These are phyloP conservation scores for Danaus plexippus DNA, from an alignment of 1,140 invertebrate genomes.

Conservation along the genomic window DNA sequence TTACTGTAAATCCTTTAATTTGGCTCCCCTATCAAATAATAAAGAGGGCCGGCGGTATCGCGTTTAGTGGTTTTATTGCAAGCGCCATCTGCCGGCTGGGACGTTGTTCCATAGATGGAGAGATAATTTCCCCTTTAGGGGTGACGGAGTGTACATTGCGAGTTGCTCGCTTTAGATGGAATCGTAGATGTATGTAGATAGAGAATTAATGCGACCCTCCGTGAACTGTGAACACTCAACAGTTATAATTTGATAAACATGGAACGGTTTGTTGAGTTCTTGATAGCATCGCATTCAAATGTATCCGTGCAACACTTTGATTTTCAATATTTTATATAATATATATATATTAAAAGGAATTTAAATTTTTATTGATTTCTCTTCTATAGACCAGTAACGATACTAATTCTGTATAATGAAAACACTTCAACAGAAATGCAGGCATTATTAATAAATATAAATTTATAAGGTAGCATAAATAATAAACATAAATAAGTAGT, in stretches of 20 bases:
- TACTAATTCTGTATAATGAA: too few relatives aligned
- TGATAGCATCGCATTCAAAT: too few relatives aligned
- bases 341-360: too few relatives aligned
- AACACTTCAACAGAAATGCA: too few relatives aligned
- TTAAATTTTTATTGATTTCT: too few relatives aligned
- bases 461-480: too few relatives aligned
- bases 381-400: too few relatives aligned
- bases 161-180: constrained; percentile 61
- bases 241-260: constrained; percentile 33
- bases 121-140: constrained; percentile 68
- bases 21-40: constrained; percentile 70
- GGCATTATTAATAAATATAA: too few relatives aligned
- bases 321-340: too few relatives aligned
- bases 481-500: too few relatives aligned
- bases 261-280: constrained; percentile 1
- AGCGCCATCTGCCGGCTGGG: constrained; percentile 66
- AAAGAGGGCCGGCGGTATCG: constrained; percentile 62
- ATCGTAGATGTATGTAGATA: constrained; percentile 51
- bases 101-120: constrained; percentile 44
- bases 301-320: too few relatives aligned
- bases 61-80: constrained; percentile 71
- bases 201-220: constrained; percentile 49
- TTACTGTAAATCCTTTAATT: constrained; percentile 71
- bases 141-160: constrained; percentile 46
- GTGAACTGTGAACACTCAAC: constrained; percentile 41